Conservation (phyloP, 2,797 vertebrate species). For the Toxotes lorentzi region DNA sequence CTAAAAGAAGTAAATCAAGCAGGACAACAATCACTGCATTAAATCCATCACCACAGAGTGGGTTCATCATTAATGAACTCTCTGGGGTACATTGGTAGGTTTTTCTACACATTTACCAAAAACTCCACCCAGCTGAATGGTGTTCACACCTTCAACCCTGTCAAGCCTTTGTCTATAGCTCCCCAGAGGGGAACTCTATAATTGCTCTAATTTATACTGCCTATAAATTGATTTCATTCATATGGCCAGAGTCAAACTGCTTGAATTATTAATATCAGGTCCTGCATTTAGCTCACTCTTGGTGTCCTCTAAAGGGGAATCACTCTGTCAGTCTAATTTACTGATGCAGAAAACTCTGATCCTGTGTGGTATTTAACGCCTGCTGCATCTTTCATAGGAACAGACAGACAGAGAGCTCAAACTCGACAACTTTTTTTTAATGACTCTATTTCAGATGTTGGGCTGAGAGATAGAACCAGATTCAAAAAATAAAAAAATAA, state of each 20-base stretch:
- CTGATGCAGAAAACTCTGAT: background rate
- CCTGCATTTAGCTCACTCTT: background rate
- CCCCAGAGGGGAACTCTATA: background rate
- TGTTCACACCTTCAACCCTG: background rate
- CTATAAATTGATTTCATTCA: background rate
- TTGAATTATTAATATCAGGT: conserved; percentile 4
- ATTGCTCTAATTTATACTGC: background rate
- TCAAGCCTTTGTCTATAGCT: background rate
- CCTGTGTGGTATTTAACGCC: background rate
- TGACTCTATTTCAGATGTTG: conserved; percentile 1
- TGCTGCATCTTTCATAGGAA: background rate
- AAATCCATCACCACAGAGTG: background rate
- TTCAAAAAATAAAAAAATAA: background rate
- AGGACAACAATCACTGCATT: background rate
- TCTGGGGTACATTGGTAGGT: background rate
- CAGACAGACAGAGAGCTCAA: background rate
- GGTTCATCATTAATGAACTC: background rate
- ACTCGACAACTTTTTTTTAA: background rate
- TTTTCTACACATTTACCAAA: background rate
- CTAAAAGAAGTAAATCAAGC: background rate
- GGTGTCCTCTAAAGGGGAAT: background rate
- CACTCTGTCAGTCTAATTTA: background rate
- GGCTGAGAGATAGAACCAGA: background rate
- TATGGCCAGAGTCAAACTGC: background rate
- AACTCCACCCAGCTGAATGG: background rate